A percentile compares a stretch with the other conserved stretches of the same genome.
Evolutionary conservation across 1,140 invertebrate genomes (phyloP).

Genomic region (Hyphantria cunea): DNA sequence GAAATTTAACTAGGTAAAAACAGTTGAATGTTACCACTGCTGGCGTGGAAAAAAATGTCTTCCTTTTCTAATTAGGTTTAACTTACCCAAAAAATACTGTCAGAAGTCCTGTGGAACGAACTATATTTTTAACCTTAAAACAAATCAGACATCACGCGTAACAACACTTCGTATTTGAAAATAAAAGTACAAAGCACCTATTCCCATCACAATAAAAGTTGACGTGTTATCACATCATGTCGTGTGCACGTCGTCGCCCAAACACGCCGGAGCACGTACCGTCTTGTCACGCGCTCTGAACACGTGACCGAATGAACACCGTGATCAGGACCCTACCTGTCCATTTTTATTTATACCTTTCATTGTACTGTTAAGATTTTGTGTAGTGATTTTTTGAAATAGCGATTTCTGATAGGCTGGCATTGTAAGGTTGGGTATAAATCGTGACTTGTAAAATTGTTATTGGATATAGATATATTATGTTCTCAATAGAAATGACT

Average conservation of each 20-base stretch:
- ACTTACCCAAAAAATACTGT: too few species aligned
- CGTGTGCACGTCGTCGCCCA: slow-evolving; percentile 11
- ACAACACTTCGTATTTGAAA: neutral
- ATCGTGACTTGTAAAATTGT: neutral
- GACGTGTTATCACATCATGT: slow-evolving; percentile 21
- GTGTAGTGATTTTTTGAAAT: slow-evolving; percentile 13
- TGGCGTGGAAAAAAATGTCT: too few species aligned
- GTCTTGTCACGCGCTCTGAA: slow-evolving; percentile 10
- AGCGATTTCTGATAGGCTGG: slow-evolving; percentile 6
- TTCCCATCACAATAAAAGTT: slow-evolving; percentile 27
- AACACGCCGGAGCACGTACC: neutral
- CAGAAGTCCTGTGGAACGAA: too few species aligned
- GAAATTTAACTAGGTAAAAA: too few species aligned
- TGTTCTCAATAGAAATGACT: too few species aligned
- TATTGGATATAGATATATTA: too few species aligned
- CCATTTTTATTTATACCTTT: slow-evolving; percentile 23
- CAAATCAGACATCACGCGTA: neutral
- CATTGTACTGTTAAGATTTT: slow-evolving; percentile 2
- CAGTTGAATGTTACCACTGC: too few species aligned
- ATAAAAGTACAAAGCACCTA: slow-evolving; percentile 4
- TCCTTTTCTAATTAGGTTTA: too few species aligned
- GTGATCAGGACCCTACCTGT: slow-evolving; percentile 9
- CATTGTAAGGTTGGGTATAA: neutral
- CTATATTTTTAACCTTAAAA: neutral
- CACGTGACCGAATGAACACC: slow-evolving; percentile 11